Evolutionary conservation across 2,888 invertebrate genomes (phyloP), one percentile per base, ranked within the genome.

Genomic region (Theodoxus fluviatilis): DNA sequence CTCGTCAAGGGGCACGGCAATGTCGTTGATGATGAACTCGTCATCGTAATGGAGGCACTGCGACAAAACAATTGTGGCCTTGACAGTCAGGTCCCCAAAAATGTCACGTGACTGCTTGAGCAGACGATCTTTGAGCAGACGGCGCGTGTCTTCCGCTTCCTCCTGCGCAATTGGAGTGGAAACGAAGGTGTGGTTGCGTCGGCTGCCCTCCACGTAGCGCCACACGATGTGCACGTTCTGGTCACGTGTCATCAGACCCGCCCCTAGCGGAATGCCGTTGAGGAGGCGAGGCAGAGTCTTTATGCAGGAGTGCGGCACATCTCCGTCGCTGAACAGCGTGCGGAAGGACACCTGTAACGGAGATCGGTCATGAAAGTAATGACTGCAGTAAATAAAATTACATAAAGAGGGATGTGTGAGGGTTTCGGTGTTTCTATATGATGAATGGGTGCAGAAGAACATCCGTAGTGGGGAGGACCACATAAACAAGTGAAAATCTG

Each of bases 221-320:
- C 84, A 84, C 33, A 77, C 75, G 68, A 84, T 83, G 64, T 74
- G 77, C 31, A 74, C 71, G 18, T 81, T 65, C 69, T 83, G 80
- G 15, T 80, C 79, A 15, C 77, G 75, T 6, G 80, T 78, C 76
- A 84, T 78, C 22, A 79, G 69, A 31, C 84, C 84, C 2, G 84
- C 81, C 3, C 83, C 84, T 1, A 84, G 77, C 2, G 83, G 84
- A 69, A 84, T 84, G 18, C 83, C 84, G 69, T 84, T 84, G 28
- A 84, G 76, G 12, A 84, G 75, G 22, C 84, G 75, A 3, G 84
- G 84, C 3, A 84, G 74, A 64, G 81, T 82, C 73, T 82, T 81
- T 73, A 79, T 79, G 65, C 79, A 78, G 6, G 80, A 75, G 40
- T 79, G 78, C 0, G 84, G 82, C 59, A 84, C 77, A 35, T 78